phyloP scores from a whole-genome alignment of 2,888 invertebrate genomes.

The Meiosimyza decipiens region DNA sequence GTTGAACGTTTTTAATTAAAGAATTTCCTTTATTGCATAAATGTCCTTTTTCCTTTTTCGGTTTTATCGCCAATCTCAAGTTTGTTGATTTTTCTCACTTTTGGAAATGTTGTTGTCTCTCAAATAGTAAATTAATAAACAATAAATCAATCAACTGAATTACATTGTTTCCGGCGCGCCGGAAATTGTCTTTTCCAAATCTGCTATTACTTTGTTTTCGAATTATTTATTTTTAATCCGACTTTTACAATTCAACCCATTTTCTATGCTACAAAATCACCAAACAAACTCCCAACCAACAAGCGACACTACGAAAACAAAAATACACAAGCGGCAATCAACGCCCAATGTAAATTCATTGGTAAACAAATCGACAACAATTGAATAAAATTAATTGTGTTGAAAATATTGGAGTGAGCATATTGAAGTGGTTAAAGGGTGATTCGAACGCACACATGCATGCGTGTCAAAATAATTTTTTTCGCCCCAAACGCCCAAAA shows the following conservation, averaged over 20 bases:
- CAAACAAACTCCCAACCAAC: not conserved
- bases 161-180: constrained; percentile 55
- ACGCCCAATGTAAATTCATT: constrained; percentile 24
- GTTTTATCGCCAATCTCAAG: not conserved
- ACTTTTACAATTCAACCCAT: not conserved
- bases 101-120: constrained; percentile 9
- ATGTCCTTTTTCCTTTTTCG: not conserved
- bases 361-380: constrained; percentile 17
- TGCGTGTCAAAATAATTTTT: not conserved
- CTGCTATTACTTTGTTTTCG: constrained; percentile 18
- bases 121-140: constrained; percentile 49
- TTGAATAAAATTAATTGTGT: constrained; percentile 27
- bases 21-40: no score
- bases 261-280: no score
- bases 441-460: not conserved
- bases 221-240: constrained; percentile 11
- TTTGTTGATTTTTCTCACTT: not conserved
- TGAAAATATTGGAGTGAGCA: constrained; percentile 1
- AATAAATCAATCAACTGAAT: constrained; percentile 64
- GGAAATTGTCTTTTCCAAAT: constrained; percentile 54
- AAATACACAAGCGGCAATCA: constrained; percentile 24
- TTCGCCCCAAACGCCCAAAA: not conserved
- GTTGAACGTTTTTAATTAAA: no score
- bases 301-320: not conserved
- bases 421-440: not conserved